phyloP scores from a whole-genome alignment of 1,140 invertebrate genomes.

The Aricia agestis region DNA sequence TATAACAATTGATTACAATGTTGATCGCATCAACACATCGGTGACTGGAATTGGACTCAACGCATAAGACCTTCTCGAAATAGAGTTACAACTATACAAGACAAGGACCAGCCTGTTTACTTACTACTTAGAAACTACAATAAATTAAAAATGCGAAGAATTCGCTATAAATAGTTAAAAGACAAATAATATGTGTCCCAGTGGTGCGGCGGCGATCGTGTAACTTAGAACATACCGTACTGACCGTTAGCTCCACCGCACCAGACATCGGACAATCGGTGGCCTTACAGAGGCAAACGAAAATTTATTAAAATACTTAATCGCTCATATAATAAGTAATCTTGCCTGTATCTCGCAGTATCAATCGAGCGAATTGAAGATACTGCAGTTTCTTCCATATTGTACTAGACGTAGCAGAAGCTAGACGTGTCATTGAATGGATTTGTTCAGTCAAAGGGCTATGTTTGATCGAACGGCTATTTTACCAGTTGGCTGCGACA shows the following conservation, averaged over 20 bases:
- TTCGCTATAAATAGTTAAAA: conserved; percentile 11
- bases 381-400: too few species aligned
- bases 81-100: conserved; percentile 21
- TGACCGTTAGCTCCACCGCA: background rate
- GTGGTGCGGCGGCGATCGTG: background rate
- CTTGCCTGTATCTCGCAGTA: too few species aligned
- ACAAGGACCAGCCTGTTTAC: conserved; percentile 29
- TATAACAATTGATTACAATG: conserved; percentile 64
- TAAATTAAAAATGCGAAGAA: conserved; percentile 15
- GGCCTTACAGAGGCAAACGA: background rate
- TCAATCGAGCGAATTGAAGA: too few species aligned
- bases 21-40: conserved; percentile 30
- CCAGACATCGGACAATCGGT: background rate
- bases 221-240: background rate
- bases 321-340: background rate
- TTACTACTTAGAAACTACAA: conserved; percentile 25
- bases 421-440: too few species aligned
- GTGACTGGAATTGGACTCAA: background rate
- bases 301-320: background rate
- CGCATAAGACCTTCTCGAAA: background rate
- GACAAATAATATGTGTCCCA: background rate
- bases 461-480: too few species aligned
- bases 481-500: too few species aligned
- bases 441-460: too few species aligned
- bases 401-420: too few species aligned